A percentile compares a stretch with the other conserved stretches of the same genome.
phyloP scores from a whole-genome alignment of 2,888 invertebrate species.

The Cheilosia impressa region DNA sequence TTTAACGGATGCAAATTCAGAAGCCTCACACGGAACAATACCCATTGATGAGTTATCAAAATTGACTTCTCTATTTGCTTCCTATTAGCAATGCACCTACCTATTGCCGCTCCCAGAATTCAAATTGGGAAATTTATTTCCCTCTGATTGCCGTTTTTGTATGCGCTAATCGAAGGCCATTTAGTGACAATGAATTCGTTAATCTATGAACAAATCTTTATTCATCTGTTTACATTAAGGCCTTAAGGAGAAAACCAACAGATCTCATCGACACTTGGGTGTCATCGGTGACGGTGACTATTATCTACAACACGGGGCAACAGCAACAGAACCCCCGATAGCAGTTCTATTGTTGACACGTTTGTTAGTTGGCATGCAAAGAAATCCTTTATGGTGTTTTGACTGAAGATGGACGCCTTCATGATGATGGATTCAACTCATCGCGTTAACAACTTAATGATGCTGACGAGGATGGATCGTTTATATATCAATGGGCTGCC shows the following conservation, averaged over 20 bases:
- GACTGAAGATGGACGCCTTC: background rate
- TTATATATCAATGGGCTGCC: background rate
- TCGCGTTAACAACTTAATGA: background rate
- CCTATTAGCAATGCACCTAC: too few relatives aligned
- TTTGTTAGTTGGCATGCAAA: conserved; percentile 32
- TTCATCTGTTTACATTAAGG: conserved; percentile 14
- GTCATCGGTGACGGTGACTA: background rate
- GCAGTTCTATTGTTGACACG: conserved; percentile 19
- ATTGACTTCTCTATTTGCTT: conserved; percentile 1
- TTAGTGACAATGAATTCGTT: conserved; percentile 62
- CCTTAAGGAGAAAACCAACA: background rate
- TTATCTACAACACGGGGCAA: background rate
- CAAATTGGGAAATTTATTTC: conserved; percentile 51
- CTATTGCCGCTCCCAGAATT: conserved; percentile 35
- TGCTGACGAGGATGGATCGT: conserved; percentile 1
- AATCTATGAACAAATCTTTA: conserved; percentile 50
- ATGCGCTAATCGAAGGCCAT: conserved; percentile 54
- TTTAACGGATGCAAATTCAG: conserved; percentile 63
- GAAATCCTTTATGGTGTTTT: conserved; percentile 30
- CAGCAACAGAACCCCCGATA: conserved; percentile 1
- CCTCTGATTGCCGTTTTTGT: conserved; percentile 56
- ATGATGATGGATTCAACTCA: background rate
- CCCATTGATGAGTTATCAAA: conserved; percentile 38
- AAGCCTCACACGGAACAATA: conserved; percentile 38
- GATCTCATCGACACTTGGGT: background rate